A percentile compares a stretch with the other conserved stretches of the same genome.
phyloP scores from a whole-genome alignment of 2,888 invertebrate genomes.

The Griposia aprilina region DNA sequence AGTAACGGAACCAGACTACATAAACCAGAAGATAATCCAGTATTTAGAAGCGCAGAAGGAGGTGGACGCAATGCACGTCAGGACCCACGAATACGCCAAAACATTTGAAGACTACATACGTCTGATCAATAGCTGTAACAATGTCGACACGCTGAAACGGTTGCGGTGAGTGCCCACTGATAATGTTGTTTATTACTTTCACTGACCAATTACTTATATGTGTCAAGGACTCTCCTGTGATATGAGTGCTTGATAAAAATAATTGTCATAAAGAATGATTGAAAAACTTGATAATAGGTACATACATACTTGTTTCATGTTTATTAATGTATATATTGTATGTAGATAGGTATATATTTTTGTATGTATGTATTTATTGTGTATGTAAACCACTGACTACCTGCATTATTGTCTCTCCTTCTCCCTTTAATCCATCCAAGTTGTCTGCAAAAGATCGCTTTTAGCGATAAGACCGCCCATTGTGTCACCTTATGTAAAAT shows the following conservation, averaged over 20 bases:
- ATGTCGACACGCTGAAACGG: slow-evolving; percentile 95
- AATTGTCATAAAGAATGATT: slow-evolving; percentile 7
- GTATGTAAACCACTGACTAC: no score
- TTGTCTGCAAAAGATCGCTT: no score
- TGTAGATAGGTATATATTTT: no score
- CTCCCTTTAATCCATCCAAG: no score
- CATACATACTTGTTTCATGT: no score
- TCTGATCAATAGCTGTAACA: slow-evolving; percentile 95
- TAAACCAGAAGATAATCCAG: slow-evolving; percentile 96
- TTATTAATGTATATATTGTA: no score
- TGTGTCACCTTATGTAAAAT: no score
- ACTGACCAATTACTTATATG: slow-evolving; percentile 48
- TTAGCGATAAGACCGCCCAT: no score
- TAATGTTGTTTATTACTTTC: slow-evolving; percentile 65
- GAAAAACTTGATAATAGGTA: slow-evolving; percentile 12
- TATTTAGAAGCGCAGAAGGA: slow-evolving; percentile 96
- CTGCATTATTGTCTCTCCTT: no score
- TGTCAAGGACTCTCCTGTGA: slow-evolving; percentile 56
- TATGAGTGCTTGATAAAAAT: slow-evolving; percentile 29
- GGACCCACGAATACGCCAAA: slow-evolving; percentile 96
- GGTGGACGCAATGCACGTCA: slow-evolving; percentile 94
- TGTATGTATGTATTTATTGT: no score
- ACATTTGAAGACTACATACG: slow-evolving; percentile 97
- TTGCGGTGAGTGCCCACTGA: slow-evolving; percentile 91
- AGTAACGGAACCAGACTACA: slow-evolving; percentile 97